Percentiles rank a stretch among this genome's conserved stretches.
Conservation (phyloP, 2,113 vertebrate genomes). For the Hyperoodon ampullatus region DNA sequence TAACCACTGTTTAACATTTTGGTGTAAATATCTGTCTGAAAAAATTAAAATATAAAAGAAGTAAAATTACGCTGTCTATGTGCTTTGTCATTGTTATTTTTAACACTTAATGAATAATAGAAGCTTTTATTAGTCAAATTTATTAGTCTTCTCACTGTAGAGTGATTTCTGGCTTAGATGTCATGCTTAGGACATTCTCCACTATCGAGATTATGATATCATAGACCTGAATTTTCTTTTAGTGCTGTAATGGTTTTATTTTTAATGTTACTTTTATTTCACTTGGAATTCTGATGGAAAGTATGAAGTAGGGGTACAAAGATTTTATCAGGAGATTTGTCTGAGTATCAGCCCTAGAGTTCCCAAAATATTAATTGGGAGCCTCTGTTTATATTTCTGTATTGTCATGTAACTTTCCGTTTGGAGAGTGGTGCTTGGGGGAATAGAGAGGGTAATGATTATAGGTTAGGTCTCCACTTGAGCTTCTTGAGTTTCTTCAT, state of each 20-base stretch:
- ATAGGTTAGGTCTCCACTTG: not conserved
- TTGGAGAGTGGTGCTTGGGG: not conserved
- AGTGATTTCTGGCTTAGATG: not conserved
- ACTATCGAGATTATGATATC: not conserved
- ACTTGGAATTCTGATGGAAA: constrained; percentile 27
- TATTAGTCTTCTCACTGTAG: not conserved
- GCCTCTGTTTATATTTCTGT: not conserved
- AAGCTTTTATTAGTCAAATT: not conserved
- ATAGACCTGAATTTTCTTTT: not conserved
- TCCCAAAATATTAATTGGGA: not conserved
- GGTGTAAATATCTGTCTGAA: not conserved
- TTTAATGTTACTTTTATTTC: constrained; percentile 12
- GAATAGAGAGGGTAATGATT: not conserved
- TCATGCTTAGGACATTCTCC: not conserved
- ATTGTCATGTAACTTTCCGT: not conserved
- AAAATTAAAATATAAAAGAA: not conserved
- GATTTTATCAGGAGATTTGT: not conserved
- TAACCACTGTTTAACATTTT: not conserved
- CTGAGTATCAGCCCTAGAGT: not conserved
- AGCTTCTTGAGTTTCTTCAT: not conserved
- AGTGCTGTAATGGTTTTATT: not conserved
- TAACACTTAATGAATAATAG: not conserved
- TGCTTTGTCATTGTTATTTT: not conserved
- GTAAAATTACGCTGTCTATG: not conserved
- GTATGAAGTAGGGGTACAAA: not conserved